Evolutionary conservation across 2,797 vertebrate genomes (phyloP).

Genomic region (Platyrinchus mystaceus): DNA sequence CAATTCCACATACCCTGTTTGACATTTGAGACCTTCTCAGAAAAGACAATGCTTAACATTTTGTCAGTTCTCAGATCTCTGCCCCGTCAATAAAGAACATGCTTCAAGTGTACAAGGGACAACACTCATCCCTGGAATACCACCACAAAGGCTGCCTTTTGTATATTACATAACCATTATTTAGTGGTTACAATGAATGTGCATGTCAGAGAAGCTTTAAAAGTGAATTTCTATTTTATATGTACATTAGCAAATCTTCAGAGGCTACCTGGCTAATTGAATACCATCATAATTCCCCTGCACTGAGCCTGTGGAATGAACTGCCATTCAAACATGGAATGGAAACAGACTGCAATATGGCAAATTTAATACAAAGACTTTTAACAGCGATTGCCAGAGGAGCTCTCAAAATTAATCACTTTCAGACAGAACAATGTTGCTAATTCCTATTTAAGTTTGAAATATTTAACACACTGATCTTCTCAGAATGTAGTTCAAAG

Average conservation of each 20-base stretch:
- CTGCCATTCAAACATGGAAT: conserved; percentile 39
- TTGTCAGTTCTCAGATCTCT: not conserved
- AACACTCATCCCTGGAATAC: not conserved
- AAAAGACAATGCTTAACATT: not conserved
- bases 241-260: conserved; percentile 40
- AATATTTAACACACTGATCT: conserved; percentile 61
- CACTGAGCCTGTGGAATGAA: not conserved
- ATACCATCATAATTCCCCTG: conserved; percentile 24
- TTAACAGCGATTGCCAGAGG: conserved; percentile 15
- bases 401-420: conserved; percentile 53
- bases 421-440: conserved; percentile 20
- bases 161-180: conserved; percentile 5
- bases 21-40: not conserved
- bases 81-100: not conserved
- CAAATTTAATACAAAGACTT: conserved; percentile 58
- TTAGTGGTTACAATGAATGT: conserved; percentile 7
- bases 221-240: conserved; percentile 16
- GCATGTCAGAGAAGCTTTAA: conserved; percentile 7
- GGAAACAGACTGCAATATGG: conserved; percentile 17
- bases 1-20: not conserved
- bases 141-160: not conserved
- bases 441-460: conserved; percentile 59
- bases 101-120: not conserved
- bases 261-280: conserved; percentile 65
- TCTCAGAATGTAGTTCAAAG: conserved; percentile 34